A percentile compares a stretch with the other conserved stretches of the same genome.
Evolutionary conservation across 2,888 invertebrate species (phyloP).

Genomic region (Trissoscelio sp.): DNA sequence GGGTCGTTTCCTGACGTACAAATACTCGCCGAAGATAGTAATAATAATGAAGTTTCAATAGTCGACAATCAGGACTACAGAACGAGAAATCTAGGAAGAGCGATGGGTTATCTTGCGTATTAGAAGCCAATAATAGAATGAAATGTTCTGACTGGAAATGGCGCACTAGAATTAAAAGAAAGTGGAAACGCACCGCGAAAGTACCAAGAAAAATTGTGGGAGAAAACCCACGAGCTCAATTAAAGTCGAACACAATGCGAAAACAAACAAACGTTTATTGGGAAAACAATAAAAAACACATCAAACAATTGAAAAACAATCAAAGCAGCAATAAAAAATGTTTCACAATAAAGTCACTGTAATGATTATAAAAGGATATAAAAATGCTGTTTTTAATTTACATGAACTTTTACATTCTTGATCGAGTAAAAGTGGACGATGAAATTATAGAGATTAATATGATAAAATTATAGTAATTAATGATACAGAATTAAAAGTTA

Average conservation of each 20-base stretch:
- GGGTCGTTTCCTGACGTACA: conserved; percentile 33
- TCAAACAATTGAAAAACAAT: no score
- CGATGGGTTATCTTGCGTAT: conserved; percentile 24
- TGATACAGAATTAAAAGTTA: no score
- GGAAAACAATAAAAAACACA: no score
- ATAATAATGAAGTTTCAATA: conserved; percentile 32
- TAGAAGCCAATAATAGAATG: conserved; percentile 8
- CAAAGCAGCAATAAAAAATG: no score
- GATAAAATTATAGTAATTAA: no score
- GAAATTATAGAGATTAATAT: no score
- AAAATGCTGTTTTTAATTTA: no score
- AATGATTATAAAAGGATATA: no score
- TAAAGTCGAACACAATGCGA: background rate
- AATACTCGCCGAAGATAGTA: conserved; percentile 11
- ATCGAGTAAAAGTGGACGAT: no score
- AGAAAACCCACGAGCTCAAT: conserved; percentile 21
- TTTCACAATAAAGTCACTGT: no score
- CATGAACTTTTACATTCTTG: no score
- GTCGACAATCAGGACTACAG: background rate
- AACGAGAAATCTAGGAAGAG: conserved; percentile 7
- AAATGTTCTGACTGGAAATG: conserved; percentile 20
- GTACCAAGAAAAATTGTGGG: conserved; percentile 15
- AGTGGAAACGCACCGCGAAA: conserved; percentile 35
- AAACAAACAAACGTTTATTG: no score
- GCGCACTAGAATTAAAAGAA: conserved; percentile 19